These are phyloP conservation scores for Neoniphon sammara DNA, from an alignment of 2,797 vertebrate species.

Conservation along the genomic window DNA sequence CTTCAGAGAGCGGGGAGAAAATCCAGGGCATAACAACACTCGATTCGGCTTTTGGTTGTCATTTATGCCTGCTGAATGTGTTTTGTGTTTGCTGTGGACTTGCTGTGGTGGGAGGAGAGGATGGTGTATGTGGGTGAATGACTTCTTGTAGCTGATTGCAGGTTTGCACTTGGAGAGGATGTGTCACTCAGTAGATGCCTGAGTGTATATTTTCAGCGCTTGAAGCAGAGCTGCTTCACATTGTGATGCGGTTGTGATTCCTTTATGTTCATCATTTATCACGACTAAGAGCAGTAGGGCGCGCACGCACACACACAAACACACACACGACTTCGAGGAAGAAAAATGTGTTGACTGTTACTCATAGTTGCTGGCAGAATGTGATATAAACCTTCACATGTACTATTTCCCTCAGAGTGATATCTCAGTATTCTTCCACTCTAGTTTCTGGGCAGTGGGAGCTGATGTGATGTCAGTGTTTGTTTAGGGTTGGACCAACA, in stretches of 20 bases:
- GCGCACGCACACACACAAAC: too few relatives aligned
- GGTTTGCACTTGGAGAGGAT: slow-evolving; percentile 35
- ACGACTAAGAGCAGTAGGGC: not conserved
- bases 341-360: slow-evolving; percentile 9
- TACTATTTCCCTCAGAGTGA: not conserved
- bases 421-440: not conserved
- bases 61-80: not conserved
- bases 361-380: not conserved
- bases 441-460: not conserved
- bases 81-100: not conserved
- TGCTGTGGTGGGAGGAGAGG: slow-evolving; percentile 4
- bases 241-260: slow-evolving; percentile 6
- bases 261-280: slow-evolving; percentile 13
- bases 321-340: not conserved
- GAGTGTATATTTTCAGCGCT: slow-evolving; percentile 9
- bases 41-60: slow-evolving; percentile 2
- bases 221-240: not conserved
- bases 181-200: slow-evolving; percentile 17
- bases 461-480: not conserved
- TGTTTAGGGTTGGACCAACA: not conserved
- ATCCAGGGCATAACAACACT: not conserved
- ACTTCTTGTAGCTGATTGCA: slow-evolving; percentile 24
- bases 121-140: slow-evolving; percentile 31
- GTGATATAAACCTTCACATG: not conserved
- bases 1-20: too few relatives aligned